Conservation (phyloP, 23 tunicate genomes). For the Trididemnum miniatum region DNA sequence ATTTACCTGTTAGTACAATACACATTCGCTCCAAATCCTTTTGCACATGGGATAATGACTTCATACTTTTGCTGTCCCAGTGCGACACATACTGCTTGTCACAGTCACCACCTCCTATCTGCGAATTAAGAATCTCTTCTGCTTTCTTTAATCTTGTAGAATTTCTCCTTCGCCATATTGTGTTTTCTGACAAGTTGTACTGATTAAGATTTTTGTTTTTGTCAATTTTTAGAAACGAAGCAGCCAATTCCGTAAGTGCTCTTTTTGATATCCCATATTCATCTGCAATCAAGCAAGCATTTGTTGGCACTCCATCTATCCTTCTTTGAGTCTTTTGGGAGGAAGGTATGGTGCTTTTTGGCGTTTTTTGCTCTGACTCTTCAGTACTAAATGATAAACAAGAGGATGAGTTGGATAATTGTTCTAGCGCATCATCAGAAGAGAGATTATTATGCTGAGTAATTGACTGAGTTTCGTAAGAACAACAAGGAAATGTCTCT, state of each 20-base stretch:
- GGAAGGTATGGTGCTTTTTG: too few species aligned
- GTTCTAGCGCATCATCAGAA: not conserved
- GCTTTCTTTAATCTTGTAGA: too few species aligned
- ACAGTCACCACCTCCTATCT: not conserved
- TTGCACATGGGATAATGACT: too few species aligned
- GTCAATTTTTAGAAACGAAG: too few species aligned
- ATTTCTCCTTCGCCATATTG: not conserved
- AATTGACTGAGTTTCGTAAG: not conserved
- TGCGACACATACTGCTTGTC: too few species aligned
- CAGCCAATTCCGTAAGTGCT: constrained; percentile 6
- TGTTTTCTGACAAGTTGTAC: not conserved
- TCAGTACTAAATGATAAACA: not conserved
- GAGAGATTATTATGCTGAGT: not conserved
- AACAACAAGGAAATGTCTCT: not conserved
- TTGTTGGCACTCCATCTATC: not conserved
- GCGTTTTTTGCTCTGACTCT: not conserved
- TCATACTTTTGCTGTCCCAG: too few species aligned
- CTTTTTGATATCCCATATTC: constrained; percentile 7
- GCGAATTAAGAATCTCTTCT: too few species aligned
- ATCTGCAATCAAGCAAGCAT: constrained; percentile 6
- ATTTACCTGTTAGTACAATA: too few species aligned
- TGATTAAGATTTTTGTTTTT: constrained; percentile 8
- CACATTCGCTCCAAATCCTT: too few species aligned
- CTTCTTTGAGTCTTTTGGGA: too few species aligned
- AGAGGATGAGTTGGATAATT: not conserved